These are phyloP conservation scores for Hemichromis elongatus DNA, from an alignment of 2,113 vertebrate genomes.

Conservation along the genomic window DNA sequence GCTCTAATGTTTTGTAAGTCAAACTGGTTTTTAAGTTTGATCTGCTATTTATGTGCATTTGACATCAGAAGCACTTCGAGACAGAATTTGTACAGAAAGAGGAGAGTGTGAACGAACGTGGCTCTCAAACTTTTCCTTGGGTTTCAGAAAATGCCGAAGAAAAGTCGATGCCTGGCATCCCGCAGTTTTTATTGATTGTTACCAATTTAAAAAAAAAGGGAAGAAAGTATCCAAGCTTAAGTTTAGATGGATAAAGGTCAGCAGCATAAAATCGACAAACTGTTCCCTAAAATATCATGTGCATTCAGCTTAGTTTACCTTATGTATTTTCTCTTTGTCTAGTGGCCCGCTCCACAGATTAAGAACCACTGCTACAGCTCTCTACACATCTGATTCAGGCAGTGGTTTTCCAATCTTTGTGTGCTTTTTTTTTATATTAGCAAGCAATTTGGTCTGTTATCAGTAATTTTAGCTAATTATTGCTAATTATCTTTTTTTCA, in stretches of 20 bases:
- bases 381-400: background rate
- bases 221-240: background rate
- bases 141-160: background rate
- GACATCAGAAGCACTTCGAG: background rate
- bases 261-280: background rate
- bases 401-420: background rate
- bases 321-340: background rate
- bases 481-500: background rate
- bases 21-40: constrained; percentile 17
- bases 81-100: background rate
- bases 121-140: background rate
- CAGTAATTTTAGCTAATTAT: background rate
- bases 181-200: background rate
- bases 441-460: background rate
- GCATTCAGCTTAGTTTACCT: background rate
- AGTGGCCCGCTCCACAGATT: background rate
- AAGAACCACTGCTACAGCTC: background rate
- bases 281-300: background rate
- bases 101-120: background rate
- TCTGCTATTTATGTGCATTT: background rate
- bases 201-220: background rate
- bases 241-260: background rate
- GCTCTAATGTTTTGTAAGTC: background rate
- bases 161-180: background rate
- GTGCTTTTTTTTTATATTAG: background rate